A percentile compares a stretch with the other conserved stretches of the same genome.
Conservation (phyloP, 2,113 vertebrate species). For the Cranoglanis bouderius region DNA sequence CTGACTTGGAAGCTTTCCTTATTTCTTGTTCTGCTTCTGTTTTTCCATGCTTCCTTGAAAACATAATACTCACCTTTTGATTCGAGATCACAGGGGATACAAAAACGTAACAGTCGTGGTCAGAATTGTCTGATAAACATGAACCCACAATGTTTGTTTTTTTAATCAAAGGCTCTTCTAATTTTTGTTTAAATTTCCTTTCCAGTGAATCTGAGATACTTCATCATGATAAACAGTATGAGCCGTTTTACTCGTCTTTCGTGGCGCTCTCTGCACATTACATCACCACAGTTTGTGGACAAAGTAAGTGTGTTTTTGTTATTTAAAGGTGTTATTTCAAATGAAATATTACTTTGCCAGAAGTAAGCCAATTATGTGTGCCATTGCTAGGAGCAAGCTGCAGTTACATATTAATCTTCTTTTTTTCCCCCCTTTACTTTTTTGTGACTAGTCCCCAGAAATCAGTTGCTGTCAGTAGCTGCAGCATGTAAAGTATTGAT, state of each 20-base stretch:
- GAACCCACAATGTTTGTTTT: not conserved
- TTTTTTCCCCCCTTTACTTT: slow-evolving; percentile 39
- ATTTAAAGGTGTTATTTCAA: not conserved
- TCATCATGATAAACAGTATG: slow-evolving; percentile 97
- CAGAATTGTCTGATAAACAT: not conserved
- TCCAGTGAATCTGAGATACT: slow-evolving; percentile 93
- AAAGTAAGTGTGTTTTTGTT: slow-evolving; percentile 81
- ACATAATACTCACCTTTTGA: not conserved
- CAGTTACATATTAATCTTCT: not conserved
- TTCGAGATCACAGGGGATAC: not conserved
- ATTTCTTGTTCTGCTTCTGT: not conserved
- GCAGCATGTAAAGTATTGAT: slow-evolving; percentile 97
- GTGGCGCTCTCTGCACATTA: slow-evolving; percentile 98
- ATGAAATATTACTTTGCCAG: not conserved
- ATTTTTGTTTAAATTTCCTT: slow-evolving; percentile 40
- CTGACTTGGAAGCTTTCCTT: no score
- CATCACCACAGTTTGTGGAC: slow-evolving; percentile 95
- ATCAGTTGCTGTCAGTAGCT: slow-evolving; percentile 92
- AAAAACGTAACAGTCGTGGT: not conserved
- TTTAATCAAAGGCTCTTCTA: not conserved
- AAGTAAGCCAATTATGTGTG: not conserved
- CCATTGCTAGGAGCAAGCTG: not conserved
- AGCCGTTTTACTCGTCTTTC: slow-evolving; percentile 98
- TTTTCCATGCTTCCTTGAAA: not conserved
- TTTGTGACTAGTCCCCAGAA: slow-evolving; percentile 84